Percentiles rank a stretch among this genome's conserved stretches.
Conservation (phyloP, 1,140 invertebrate genomes). For the Drosophila paulistorum region DNA sequence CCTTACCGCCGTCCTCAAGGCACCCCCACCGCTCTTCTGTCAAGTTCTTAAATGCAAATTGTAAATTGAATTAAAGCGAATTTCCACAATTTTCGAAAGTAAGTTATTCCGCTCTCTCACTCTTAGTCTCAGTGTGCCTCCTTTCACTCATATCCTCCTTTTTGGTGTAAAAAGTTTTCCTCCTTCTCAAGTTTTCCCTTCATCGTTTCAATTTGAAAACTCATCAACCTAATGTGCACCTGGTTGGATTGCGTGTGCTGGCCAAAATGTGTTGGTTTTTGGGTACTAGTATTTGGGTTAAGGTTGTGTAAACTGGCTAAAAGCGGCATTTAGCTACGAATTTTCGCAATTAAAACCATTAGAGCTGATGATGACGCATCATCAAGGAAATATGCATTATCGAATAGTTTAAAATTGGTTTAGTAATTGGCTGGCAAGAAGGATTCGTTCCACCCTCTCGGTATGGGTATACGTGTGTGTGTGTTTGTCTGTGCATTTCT, state of each 20-base stretch:
- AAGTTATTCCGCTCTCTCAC: constrained; percentile 29
- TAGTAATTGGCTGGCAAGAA: constrained; percentile 36
- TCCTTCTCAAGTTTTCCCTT: constrained; percentile 14
- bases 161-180: constrained; percentile 23
- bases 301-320: constrained; percentile 27
- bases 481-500: constrained; percentile 4
- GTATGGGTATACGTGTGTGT: not conserved
- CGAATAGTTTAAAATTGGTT: constrained; percentile 52
- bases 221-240: constrained; percentile 10
- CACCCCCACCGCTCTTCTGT: not conserved
- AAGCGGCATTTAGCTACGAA: constrained; percentile 21
- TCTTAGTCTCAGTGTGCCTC: not conserved
- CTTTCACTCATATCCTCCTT: constrained; percentile 15
- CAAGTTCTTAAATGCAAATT: constrained; percentile 52
- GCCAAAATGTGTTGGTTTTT: constrained; percentile 39
- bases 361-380: constrained; percentile 32
- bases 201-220: constrained; percentile 23
- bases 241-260: constrained; percentile 8
- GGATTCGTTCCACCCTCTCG: constrained; percentile 30
- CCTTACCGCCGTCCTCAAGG: not conserved
- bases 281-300: constrained; percentile 44
- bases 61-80: constrained; percentile 75
- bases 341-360: constrained; percentile 54
- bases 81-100: constrained; percentile 44
- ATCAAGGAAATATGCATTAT: constrained; percentile 14